Evolutionary conservation across 1,140 invertebrate species (phyloP), one percentile per base, ranked within the genome.

Genomic region (Leguminivora glycinivorella): DNA sequence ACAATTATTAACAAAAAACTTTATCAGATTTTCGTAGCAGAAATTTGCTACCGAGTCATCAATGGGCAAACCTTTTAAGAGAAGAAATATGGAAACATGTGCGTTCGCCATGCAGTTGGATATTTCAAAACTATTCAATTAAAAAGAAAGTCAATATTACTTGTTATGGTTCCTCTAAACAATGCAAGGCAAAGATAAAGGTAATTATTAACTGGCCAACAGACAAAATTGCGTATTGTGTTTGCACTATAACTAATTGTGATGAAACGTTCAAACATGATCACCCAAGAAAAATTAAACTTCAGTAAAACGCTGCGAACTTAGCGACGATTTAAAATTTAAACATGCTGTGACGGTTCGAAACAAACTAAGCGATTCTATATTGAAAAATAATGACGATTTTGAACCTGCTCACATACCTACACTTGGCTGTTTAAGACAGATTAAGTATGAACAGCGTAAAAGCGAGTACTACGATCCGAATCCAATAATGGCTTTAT

Each of bases 21-120:
- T 56, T 56, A 56, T 56, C 52, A 9, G 52, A 56, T 56, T 56
- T 56, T 25, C 52, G 52, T 22, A 25, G 12, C 52, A 56, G 7
- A 56, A 56, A 19, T 56, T 22, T 12, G 17, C 47, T 52, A 14
- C 47, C 47, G 9, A 52, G 12, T 7, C 47, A 52, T 17, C 47
- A 17, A 14, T 52, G 47, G 47, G 47, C 47, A 2, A 14, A 14
- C 12, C 7, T 52, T 7, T 14, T 52, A 12, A 52, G 47, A 52
- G 47, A 52, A 52, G 47, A 52, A 52, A 52, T 52, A 52, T 52
- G 47, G 47, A 56, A 56, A 14, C 5, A 56, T 10, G 52, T 1
- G 3, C 52, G 52, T 22, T 7, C 19, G 5, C 0, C 5, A 17
- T 56, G 52, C 22, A 56, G 52, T 56, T 56, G 52, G 52, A 56